Evolutionary conservation across 2,888 invertebrate species (phyloP), one percentile per base, ranked within the genome.

Genomic region (Drosophila ezoana): DNA sequence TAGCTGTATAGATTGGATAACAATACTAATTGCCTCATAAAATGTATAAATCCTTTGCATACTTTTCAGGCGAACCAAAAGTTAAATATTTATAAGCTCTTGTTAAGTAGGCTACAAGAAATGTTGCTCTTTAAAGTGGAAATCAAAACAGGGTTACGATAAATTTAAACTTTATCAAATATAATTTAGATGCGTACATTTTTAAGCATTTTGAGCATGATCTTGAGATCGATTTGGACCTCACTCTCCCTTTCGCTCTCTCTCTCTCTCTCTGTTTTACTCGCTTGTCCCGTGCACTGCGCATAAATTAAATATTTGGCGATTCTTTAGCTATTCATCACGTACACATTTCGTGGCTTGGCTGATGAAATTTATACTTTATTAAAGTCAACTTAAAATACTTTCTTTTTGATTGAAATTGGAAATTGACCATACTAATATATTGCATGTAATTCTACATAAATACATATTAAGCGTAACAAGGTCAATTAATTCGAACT

Each of bases 361-460:
- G 67, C 70, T 80, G 80, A 80, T 78, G 80, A 71, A 80, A 80
- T 74, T 57, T 58, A 44, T 53, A 52, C 48, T 33, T 52, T 38
- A 41, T 28, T 20, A 49, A 63, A 64, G 49, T 72, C 61, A 51
- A 80, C 66, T 43, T 13, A 18, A 40, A 45, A 10, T 35, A 10
- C 9, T 43, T 66, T 44, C 54, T 56, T 68, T 66, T 47, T 6
- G 32, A 52, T 52, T 47, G 3, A 5, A 71, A 28, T 13, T 51
- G n/a, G 9, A 58, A 60, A 59, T 47, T 38, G 35, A 44, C 51
- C 32, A 43, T 32, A 28, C 8, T 28, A 28, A 11, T 6, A 35
- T 23, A 35, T 18, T 10, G n/a, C 16, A 28, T 18, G 1, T 28
- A 1, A 6, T 9, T 13, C 8, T n/a, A 37, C 28, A 16, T 16